These are phyloP conservation scores for Adelphocoris suturalis DNA, from an alignment of 2,888 invertebrate genomes.

Conservation along the genomic window DNA sequence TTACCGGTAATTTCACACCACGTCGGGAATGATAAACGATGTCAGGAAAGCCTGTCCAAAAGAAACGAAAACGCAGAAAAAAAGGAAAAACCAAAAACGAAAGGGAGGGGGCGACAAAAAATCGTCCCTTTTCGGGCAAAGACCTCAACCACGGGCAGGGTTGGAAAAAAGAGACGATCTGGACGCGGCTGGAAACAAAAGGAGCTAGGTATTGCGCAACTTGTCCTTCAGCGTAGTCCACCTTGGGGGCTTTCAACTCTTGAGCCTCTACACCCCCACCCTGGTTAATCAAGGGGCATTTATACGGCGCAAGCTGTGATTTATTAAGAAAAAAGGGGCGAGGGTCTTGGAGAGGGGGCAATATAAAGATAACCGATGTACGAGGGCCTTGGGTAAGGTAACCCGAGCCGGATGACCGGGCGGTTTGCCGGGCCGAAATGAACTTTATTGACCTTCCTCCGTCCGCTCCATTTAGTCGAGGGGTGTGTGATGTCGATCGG, in stretches of 20 bases:
- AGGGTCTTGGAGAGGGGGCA: no score
- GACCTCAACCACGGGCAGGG: constrained; percentile 28
- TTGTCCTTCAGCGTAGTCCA: constrained; percentile 61
- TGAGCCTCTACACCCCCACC: background rate
- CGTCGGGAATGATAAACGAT: constrained; percentile 41
- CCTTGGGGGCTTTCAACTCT: constrained; percentile 43
- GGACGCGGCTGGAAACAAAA: constrained; percentile 41
- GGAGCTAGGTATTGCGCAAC: constrained; percentile 46
- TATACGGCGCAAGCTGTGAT: background rate
- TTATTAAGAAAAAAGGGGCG: background rate
- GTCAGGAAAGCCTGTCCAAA: background rate
- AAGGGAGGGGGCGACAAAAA: background rate
- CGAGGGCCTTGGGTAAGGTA: background rate
- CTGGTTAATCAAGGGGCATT: constrained; percentile 13
- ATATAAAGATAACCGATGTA: background rate
- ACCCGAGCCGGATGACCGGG: background rate
- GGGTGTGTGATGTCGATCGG: background rate
- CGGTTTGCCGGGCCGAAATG: constrained; percentile 12
- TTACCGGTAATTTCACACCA: constrained; percentile 35
- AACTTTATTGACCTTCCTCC: background rate
- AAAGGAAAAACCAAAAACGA: background rate
- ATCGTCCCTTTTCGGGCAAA: constrained; percentile 50
- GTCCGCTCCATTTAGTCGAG: background rate
- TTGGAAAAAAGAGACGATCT: constrained; percentile 49
- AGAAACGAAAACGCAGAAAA: background rate